A percentile compares a stretch with the other conserved stretches of the same genome.
Evolutionary conservation across 2,113 vertebrate genomes (phyloP).

Genomic region (Anser brachyrhynchus): DNA sequence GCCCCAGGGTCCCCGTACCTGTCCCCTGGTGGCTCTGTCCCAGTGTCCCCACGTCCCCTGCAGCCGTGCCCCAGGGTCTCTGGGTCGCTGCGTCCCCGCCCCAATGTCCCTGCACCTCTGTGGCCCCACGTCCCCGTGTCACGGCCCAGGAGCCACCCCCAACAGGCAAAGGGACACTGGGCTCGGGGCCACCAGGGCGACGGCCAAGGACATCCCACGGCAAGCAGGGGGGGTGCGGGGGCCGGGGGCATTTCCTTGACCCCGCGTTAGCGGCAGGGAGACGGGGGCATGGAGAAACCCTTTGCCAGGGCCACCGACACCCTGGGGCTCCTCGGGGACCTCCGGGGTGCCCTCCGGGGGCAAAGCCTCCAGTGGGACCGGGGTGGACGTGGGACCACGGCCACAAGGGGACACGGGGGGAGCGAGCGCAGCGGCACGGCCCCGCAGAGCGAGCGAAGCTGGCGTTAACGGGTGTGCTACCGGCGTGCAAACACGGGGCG

Average conservation of each 20-base stretch:
- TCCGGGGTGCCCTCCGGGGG: not conserved
- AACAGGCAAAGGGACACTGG: not conserved
- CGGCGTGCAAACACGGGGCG: not conserved
- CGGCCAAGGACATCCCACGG: too few relatives aligned
- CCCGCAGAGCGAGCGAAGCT: not conserved
- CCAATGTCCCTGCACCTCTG: too few relatives aligned
- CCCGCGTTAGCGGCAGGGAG: not conserved
- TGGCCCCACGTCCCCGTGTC: fast-evolving
- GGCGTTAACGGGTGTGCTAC: not conserved
- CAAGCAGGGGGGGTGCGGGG: too few relatives aligned
- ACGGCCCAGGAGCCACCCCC: not conserved
- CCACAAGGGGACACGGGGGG: not conserved
- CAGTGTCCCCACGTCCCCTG: not conserved
- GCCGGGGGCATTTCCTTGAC: not conserved
- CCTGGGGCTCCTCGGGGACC: not conserved
- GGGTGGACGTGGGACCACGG: too few relatives aligned
- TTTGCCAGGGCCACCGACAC: not conserved
- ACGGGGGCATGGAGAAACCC: not conserved
- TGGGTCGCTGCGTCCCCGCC: too few relatives aligned
- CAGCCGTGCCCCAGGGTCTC: too few relatives aligned
- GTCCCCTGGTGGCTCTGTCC: not conserved
- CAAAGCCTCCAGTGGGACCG: too few relatives aligned
- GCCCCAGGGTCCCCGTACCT: too few relatives aligned
- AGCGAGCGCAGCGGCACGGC: not conserved
- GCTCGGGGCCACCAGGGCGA: too few relatives aligned